Evolutionary conservation across 2,113 vertebrate genomes (phyloP).

Genomic region (Equus quagga): DNA sequence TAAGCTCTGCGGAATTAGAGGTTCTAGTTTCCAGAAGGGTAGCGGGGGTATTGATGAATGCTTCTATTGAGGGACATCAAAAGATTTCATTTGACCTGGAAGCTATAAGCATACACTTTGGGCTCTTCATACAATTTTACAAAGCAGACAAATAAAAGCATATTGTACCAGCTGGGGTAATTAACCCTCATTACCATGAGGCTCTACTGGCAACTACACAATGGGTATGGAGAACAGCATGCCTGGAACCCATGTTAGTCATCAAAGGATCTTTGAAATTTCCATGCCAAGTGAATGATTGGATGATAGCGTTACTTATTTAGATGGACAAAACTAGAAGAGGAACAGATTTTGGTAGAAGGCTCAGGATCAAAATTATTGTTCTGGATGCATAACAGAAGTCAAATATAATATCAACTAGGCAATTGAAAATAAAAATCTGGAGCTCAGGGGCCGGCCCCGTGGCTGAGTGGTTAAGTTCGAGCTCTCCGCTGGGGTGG

Average conservation of each 20-base stretch:
- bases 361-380: background rate
- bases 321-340: background rate
- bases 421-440: background rate
- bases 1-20: background rate
- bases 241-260: background rate
- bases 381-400: background rate
- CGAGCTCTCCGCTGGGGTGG: no score
- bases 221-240: fast-evolving
- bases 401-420: background rate
- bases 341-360: background rate
- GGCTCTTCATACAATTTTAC: background rate
- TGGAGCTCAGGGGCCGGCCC: background rate
- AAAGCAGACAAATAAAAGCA: background rate
- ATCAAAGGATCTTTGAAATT: background rate
- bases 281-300: background rate
- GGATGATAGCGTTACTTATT: background rate
- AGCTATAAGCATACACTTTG: background rate
- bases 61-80: background rate
- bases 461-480: no score
- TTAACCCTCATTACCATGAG: background rate
- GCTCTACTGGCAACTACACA: background rate
- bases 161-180: background rate
- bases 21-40: background rate
- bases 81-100: background rate
- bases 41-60: background rate